These are phyloP conservation scores for Diadegma fenestrale DNA, from an alignment of 2,888 invertebrate genomes.

Conservation along the genomic window DNA sequence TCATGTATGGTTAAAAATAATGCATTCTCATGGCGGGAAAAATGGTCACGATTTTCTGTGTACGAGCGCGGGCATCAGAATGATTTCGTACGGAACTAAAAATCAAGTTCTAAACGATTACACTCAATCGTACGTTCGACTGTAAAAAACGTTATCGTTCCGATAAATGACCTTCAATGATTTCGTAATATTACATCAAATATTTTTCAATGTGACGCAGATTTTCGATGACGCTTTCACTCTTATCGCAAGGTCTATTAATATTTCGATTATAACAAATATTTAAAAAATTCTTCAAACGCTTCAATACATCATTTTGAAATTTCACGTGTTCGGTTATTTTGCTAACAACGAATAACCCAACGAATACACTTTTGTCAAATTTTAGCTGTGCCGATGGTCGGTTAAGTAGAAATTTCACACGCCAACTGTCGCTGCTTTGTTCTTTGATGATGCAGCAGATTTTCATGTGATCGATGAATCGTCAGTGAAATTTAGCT, in stretches of 20 bases:
- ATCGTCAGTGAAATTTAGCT: background rate
- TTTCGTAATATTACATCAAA: background rate
- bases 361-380: background rate
- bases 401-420: background rate
- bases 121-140: slow-evolving; percentile 30
- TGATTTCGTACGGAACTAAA: background rate
- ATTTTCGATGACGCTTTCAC: background rate
- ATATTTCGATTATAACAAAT: background rate
- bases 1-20: background rate
- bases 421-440: background rate
- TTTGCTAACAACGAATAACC: too few relatives aligned
- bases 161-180: background rate
- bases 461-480: background rate
- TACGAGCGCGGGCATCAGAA: slow-evolving; percentile 2
- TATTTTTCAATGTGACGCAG: background rate
- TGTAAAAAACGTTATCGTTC: slow-evolving; percentile 44
- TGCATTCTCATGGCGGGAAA: background rate
- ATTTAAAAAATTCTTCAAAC: background rate
- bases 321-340: background rate
- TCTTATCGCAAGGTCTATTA: background rate
- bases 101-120: slow-evolving; percentile 14
- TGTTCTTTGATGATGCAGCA: background rate
- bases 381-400: background rate
- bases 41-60: background rate
- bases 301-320: background rate